phyloP scores from a whole-genome alignment of 2,888 invertebrate genomes.

The Drosophila macrospina region DNA sequence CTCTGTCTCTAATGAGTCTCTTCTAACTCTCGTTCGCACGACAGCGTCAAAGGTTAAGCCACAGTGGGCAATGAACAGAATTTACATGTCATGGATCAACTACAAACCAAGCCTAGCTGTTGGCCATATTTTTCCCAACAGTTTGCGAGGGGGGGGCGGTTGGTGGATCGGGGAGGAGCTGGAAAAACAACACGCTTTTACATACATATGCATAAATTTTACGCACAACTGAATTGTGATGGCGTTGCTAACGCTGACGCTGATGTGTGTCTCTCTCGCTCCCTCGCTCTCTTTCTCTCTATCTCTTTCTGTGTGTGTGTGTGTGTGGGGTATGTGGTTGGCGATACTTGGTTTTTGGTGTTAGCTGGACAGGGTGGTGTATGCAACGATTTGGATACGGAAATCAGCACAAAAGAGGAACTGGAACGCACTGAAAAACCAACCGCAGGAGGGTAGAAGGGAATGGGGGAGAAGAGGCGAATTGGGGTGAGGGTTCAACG shows the following conservation, averaged over 20 bases:
- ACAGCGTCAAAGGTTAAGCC: conserved; percentile 51
- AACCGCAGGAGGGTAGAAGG: conserved; percentile 16
- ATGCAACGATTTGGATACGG: conserved; percentile 55
- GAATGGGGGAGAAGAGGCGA: too few species aligned
- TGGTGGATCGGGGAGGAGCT: conserved; percentile 7
- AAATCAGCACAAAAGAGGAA: conserved; percentile 69
- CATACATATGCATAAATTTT: conserved; percentile 60
- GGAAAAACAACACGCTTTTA: conserved; percentile 54
- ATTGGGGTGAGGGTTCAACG: conserved; percentile 10
- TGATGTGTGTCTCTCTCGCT: conserved; percentile 5
- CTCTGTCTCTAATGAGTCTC: conserved; percentile 37
- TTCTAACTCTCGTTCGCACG: conserved; percentile 3
- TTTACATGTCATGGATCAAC: conserved; percentile 66
- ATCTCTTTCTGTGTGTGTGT: conserved; percentile 17
- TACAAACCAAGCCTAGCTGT: conserved; percentile 22
- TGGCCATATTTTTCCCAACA: background rate
- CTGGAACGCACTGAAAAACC: conserved; percentile 48
- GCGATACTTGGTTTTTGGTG: conserved; percentile 21
- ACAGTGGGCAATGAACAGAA: conserved; percentile 41
- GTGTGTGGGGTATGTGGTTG: conserved; percentile 26
- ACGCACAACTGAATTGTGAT: conserved; percentile 55
- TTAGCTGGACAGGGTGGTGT: conserved; percentile 26
- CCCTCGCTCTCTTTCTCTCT: conserved; percentile 2
- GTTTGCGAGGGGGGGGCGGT: background rate
- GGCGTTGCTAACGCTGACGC: conserved; percentile 3